Evolutionary conservation across 2,888 invertebrate species (phyloP).

Genomic region (Leptura quadrifasciata): DNA sequence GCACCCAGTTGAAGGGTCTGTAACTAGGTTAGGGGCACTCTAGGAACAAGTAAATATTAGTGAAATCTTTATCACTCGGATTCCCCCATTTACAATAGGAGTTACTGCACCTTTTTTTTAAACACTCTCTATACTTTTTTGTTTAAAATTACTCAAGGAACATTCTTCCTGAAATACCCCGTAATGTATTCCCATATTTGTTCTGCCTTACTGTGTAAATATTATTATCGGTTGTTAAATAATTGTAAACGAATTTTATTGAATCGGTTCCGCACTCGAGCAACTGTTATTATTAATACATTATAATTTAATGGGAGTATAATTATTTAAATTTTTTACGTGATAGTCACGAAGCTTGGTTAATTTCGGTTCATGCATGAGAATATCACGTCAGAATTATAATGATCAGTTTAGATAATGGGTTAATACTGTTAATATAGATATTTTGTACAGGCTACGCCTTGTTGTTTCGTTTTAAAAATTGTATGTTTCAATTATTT

Average conservation of each 20-base stretch:
- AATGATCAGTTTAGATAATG: conserved; percentile 2
- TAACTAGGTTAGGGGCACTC: no score
- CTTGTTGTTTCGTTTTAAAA: not conserved
- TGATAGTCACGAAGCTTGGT: conserved; percentile 45
- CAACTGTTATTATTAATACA: conserved; percentile 47
- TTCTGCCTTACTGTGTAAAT: no score
- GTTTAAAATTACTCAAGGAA: no score
- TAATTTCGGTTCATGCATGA: conserved; percentile 31
- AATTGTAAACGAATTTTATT: conserved; percentile 42
- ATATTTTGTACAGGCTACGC: not conserved
- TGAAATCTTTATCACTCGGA: no score
- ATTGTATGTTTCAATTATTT: not conserved
- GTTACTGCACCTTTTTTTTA: no score
- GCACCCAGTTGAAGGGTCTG: no score
- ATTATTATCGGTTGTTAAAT: conserved; percentile 39
- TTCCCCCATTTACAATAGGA: no score
- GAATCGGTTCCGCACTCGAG: conserved; percentile 41
- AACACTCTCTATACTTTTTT: no score
- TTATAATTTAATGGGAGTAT: conserved; percentile 42
- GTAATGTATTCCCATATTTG: no score
- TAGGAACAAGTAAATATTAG: no score
- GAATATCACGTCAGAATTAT: conserved; percentile 21
- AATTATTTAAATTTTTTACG: conserved; percentile 49
- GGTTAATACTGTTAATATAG: not conserved
- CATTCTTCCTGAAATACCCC: no score